Evolutionary conservation across 1,140 invertebrate species (phyloP).

Genomic region (Ceratina japonica): DNA sequence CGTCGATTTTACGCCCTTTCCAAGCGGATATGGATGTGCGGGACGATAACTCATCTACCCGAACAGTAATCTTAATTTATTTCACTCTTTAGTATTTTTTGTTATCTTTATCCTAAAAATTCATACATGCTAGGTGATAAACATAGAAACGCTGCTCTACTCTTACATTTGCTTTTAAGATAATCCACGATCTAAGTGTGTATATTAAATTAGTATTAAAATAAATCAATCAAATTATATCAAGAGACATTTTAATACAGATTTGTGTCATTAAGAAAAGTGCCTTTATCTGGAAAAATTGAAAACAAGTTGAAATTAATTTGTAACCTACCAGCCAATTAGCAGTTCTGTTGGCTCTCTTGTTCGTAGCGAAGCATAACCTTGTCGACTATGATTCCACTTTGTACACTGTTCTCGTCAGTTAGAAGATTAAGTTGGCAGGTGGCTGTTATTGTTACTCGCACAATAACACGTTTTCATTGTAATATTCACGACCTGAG

Average conservation of each 20-base stretch:
- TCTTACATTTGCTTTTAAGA: no score
- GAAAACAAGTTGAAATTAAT: not conserved
- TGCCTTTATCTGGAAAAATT: not conserved
- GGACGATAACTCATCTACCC: not conserved
- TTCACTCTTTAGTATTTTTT: not conserved
- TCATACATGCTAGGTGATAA: no score
- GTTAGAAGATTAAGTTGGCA: conserved; percentile 11
- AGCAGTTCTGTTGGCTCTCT: not conserved
- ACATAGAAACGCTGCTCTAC: no score
- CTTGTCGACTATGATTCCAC: no score
- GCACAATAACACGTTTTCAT: not conserved
- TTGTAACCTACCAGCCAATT: not conserved
- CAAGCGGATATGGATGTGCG: no score
- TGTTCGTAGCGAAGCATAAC: not conserved
- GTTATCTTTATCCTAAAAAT: no score
- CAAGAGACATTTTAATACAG: no score
- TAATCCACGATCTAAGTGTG: no score
- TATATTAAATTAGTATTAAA: no score
- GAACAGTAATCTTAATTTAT: not conserved
- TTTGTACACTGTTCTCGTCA: not conserved
- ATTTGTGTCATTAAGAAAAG: not conserved
- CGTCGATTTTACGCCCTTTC: no score
- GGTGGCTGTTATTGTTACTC: conserved; percentile 5
- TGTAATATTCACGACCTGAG: conserved; percentile 7
- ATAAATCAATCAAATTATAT: no score